Conservation (phyloP, 2,113 vertebrate genomes). For the Rhinogobius similis region DNA sequence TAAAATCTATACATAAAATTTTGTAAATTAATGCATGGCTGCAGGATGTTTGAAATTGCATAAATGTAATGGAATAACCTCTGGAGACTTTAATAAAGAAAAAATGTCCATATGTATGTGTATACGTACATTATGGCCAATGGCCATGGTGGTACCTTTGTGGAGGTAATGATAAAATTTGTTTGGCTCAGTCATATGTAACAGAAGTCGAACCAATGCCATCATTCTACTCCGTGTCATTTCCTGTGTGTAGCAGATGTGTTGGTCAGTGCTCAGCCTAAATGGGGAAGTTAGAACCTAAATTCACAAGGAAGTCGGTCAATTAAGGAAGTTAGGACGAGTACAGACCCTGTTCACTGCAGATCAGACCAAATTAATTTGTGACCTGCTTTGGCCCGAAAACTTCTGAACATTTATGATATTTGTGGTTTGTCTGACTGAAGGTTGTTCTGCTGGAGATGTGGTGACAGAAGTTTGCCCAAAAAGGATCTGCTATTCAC, state of each 20-base stretch:
- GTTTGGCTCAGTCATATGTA: neutral
- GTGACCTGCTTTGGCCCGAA: neutral
- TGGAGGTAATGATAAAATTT: neutral
- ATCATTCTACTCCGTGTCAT: slow-evolving; percentile 13
- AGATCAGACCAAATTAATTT: neutral
- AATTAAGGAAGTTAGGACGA: slow-evolving; percentile 67
- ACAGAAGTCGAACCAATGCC: neutral
- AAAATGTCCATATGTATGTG: too few relatives aligned
- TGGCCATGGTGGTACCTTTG: too few relatives aligned
- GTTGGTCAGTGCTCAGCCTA: slow-evolving; percentile 52
- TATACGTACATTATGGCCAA: neutral
- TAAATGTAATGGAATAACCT: too few relatives aligned
- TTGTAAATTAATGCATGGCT: too few relatives aligned
- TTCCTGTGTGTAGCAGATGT: slow-evolving; percentile 22
- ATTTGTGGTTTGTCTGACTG: neutral
- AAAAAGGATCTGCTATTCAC: neutral
- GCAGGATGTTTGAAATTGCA: too few relatives aligned
- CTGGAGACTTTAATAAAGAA: too few relatives aligned
- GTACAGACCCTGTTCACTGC: neutral
- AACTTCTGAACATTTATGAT: neutral
- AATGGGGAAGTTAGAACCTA: slow-evolving; percentile 60
- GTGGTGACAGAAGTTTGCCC: neutral
- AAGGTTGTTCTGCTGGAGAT: neutral
- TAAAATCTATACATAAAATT: too few relatives aligned
- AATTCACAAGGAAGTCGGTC: slow-evolving; percentile 58